phyloP scores from a whole-genome alignment of 2,888 invertebrate species.

The Leptinotarsa peninsularis region DNA sequence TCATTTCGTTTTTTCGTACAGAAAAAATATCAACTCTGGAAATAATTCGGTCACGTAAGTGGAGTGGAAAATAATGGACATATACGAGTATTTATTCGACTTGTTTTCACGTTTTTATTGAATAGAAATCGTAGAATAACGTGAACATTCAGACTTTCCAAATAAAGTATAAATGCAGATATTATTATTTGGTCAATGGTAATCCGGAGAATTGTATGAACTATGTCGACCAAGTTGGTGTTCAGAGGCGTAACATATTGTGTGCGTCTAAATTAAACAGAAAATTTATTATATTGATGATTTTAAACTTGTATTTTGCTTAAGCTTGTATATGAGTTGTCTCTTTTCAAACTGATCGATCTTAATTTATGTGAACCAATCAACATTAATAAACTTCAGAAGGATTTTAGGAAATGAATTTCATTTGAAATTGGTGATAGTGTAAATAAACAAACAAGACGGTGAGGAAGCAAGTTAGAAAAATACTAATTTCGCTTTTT shows the following conservation, averaged over 20 bases:
- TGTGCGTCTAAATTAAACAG: too few species aligned
- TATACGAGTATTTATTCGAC: slow-evolving; percentile 44
- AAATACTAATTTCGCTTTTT: too few species aligned
- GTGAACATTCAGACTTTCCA: slow-evolving; percentile 49
- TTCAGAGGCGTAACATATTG: slow-evolving; percentile 25
- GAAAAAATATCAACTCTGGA: slow-evolving; percentile 2
- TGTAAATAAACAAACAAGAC: too few species aligned
- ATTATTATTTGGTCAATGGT: slow-evolving; percentile 51
- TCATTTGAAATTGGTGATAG: too few species aligned
- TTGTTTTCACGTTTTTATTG: slow-evolving; percentile 49
- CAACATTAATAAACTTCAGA: too few species aligned
- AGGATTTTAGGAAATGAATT: too few species aligned
- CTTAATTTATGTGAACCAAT: too few species aligned
- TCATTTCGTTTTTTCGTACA: not conserved
- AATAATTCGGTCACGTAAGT: slow-evolving; percentile 35
- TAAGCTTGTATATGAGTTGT: too few species aligned
- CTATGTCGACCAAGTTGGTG: slow-evolving; percentile 6
- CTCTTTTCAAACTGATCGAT: too few species aligned
- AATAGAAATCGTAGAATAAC: slow-evolving; percentile 24
- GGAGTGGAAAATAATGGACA: slow-evolving; percentile 51
- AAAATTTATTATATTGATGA: too few species aligned
- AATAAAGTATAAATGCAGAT: slow-evolving; percentile 54
- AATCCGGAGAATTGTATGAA: slow-evolving; percentile 30
- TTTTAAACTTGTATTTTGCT: too few species aligned
- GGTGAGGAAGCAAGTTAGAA: too few species aligned